These are phyloP conservation scores for Chitala chitala DNA, from an alignment of 2,113 vertebrate genomes.

Conservation along the genomic window DNA sequence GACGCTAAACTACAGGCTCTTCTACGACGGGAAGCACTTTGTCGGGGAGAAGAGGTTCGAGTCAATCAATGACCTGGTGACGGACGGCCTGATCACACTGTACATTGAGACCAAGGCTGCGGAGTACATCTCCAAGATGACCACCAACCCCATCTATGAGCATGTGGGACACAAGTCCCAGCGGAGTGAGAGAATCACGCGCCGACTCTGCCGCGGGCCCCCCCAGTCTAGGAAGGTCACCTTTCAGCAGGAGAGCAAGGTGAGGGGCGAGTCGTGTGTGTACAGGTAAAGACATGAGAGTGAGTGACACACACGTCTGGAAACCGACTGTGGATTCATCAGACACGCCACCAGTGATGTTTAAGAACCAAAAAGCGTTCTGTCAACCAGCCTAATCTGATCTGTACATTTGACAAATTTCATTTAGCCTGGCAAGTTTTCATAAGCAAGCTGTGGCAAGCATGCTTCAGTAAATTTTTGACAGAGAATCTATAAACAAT, in stretches of 20 bases:
- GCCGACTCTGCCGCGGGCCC: constrained; percentile 74
- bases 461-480: too few relatives aligned
- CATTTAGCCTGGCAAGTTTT: too few relatives aligned
- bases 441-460: too few relatives aligned
- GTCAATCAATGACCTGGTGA: constrained; percentile 92
- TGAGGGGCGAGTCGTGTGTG: constrained; percentile 47
- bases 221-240: constrained; percentile 76
- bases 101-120: constrained; percentile 97
- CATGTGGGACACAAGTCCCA: constrained; percentile 89
- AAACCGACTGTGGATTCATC: background rate
- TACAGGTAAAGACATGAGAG: background rate
- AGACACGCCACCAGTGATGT: too few relatives aligned
- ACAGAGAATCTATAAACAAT: too few relatives aligned
- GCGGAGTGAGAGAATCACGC: constrained; percentile 84
- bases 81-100: constrained; percentile 90
- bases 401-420: too few relatives aligned
- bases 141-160: constrained; percentile 95
- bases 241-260: constrained; percentile 81
- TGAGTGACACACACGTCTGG: background rate
- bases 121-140: constrained; percentile 97
- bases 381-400: too few relatives aligned
- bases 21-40: constrained; percentile 96
- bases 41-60: constrained; percentile 97
- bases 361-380: too few relatives aligned
- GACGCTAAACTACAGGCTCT: constrained; percentile 93